Conservation (phyloP, 92 coral and sea anemone genomes). For the Zoanthus sociatus region DNA sequence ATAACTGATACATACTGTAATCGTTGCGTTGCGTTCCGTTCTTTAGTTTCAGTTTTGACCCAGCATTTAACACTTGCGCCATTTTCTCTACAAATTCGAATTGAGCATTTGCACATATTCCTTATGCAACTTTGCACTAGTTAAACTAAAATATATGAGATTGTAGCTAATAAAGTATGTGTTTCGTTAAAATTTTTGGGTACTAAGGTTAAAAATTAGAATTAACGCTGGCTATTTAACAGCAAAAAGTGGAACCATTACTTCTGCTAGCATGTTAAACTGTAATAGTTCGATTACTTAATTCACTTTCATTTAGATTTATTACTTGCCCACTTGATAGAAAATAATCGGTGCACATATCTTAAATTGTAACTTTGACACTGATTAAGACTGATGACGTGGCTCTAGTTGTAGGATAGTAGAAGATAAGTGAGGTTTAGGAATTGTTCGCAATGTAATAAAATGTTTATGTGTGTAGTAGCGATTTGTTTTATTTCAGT, state of each 20-base stretch:
- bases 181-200: constrained; percentile 10
- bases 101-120: constrained; percentile 16
- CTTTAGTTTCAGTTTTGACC: constrained; percentile 19
- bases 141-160: constrained; percentile 20
- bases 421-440: not conserved
- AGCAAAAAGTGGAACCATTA: constrained; percentile 7
- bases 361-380: constrained; percentile 12
- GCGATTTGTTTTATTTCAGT: not conserved
- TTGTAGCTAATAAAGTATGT: constrained; percentile 2
- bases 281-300: constrained; percentile 8
- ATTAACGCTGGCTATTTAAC: constrained; percentile 13
- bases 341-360: not conserved
- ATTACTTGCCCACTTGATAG: not conserved
- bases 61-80: constrained; percentile 4
- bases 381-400: constrained; percentile 4
- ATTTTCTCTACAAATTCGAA: constrained; percentile 15
- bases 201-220: not conserved
- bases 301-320: constrained; percentile 15
- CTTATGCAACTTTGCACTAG: not conserved
- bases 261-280: not conserved
- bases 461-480: not conserved
- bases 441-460: not conserved
- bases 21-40: constrained; percentile 23
- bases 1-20: constrained; percentile 21
- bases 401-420: constrained; percentile 20